Conservation (phyloP, 2,888 invertebrate species). For the Orthosia gothica region DNA sequence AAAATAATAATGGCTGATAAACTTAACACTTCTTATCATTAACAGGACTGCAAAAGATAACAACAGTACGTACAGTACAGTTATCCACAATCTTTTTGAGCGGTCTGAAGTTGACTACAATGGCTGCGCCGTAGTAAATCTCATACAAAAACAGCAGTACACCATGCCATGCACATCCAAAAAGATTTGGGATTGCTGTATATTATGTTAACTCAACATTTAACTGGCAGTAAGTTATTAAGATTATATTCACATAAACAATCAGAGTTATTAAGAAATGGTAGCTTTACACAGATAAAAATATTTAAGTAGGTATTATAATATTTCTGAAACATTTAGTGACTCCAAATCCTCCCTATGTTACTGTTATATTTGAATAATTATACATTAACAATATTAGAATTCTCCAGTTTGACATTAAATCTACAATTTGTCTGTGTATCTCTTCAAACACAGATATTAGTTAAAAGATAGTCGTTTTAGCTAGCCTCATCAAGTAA, state of each 20-base stretch:
- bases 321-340: slow-evolving; percentile 15
- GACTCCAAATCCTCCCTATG: slow-evolving; percentile 23
- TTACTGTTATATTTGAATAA: slow-evolving; percentile 7
- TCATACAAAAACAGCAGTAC: no score
- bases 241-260: slow-evolving; percentile 16
- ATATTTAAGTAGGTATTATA: background rate
- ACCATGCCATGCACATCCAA: no score
- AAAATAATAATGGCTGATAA: slow-evolving; percentile 19
- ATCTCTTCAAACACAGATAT: background rate
- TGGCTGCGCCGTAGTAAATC: no score
- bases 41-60: slow-evolving; percentile 22
- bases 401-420: slow-evolving; percentile 40
- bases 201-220: slow-evolving; percentile 6
- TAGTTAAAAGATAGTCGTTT: slow-evolving; percentile 13
- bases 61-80: background rate
- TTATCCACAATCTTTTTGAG: no score
- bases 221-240: background rate
- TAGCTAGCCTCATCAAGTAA: slow-evolving; percentile 42
- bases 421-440: slow-evolving; percentile 5
- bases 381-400: slow-evolving; percentile 16
- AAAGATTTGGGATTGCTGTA: background rate
- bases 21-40: slow-evolving; percentile 9
- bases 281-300: background rate
- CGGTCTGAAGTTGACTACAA: no score
- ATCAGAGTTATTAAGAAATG: slow-evolving; percentile 4